A percentile compares a stretch with the other conserved stretches of the same genome.
These are phyloP conservation scores for Tapirus indicus DNA, from an alignment of 2,797 vertebrate species.

Conservation along the genomic window DNA sequence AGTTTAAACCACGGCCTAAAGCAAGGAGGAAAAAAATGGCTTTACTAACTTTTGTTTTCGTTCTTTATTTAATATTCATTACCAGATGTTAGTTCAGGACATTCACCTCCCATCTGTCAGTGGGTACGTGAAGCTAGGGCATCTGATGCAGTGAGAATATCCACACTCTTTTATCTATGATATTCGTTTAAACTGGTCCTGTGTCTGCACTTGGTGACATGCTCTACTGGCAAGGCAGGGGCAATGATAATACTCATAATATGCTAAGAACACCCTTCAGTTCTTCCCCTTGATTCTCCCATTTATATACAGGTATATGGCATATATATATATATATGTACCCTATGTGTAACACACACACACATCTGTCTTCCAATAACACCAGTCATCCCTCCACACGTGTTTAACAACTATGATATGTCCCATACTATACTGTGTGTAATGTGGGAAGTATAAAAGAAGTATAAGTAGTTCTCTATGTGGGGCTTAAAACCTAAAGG, in stretches of 20 bases:
- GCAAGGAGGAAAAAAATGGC: constrained; percentile 72
- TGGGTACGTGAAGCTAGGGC: constrained; percentile 44
- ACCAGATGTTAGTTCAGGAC: constrained; percentile 72
- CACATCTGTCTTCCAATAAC: not conserved
- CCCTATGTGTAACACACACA: not conserved
- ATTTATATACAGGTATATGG: not conserved
- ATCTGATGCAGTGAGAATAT: constrained; percentile 30
- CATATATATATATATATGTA: no score
- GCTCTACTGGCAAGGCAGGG: not conserved
- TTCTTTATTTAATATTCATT: constrained; percentile 82
- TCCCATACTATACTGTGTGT: not conserved
- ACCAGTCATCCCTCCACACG: not conserved
- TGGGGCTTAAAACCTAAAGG: not conserved
- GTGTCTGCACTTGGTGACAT: not conserved
- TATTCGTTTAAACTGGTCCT: constrained; percentile 18
- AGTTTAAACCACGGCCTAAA: constrained; percentile 77
- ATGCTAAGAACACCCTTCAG: not conserved
- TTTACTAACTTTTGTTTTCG: constrained; percentile 71
- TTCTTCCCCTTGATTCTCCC: not conserved
- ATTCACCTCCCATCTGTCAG: constrained; percentile 74
- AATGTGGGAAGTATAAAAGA: not conserved
- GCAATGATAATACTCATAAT: not conserved
- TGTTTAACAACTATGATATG: not conserved
- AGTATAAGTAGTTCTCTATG: not conserved
- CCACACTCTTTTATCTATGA: not conserved